Base-by-base conservation (phyloP, 2,113 vertebrate genomes). In the Tragelaphus buxtoni region DNA sequence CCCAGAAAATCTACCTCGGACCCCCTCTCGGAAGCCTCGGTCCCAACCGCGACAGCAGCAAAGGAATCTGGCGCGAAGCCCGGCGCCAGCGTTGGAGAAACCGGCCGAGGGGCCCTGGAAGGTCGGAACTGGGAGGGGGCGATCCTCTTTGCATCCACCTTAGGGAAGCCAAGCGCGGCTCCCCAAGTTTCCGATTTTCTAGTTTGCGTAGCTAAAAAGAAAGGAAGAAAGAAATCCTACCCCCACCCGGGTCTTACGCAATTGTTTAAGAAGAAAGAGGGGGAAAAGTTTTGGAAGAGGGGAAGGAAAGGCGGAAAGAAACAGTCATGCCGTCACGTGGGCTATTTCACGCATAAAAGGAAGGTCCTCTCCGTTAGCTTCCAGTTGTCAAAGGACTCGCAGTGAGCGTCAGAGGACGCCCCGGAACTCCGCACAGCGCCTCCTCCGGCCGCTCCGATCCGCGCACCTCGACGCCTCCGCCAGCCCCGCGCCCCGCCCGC, bases 371-470 rank as follows among this genome's bases (percentile, higher is more conserved):
- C 65, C 42, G 58, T 51, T 60, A 81, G 53, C 55, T 6, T 28
- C 42, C 97, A 98, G 90, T 94, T 96, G 94, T 97, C 97, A 95
- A 92, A 90, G 74, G 42, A 63, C 79, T 28, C 6, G 72, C 42
- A 9, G 61, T 18, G 1, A 72, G 30, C 30, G 0, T 42, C 81
- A 0, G 49, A 61, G 47, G 9, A 7, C 74, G 18, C 45, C 28
- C 42, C 35, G 28, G 69, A 84, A 13, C 61, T 18, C 60, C 32
- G 49, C 53, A 0, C 63, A 83, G 39, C 82, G 65, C 76, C 55
- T 5, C 72, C 49, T 28, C 7, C 86, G 1, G 35, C 56, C 1
- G 49, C 49, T 0, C 0, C 1, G 28, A 35, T 2, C 24, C 24
- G 17, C 76, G 1, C 24, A 1, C 24, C 0, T 11, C 88, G 3